Evolutionary conservation across 2,113 vertebrate genomes (phyloP).

Genomic region (Hirundichthys speculiger): DNA sequence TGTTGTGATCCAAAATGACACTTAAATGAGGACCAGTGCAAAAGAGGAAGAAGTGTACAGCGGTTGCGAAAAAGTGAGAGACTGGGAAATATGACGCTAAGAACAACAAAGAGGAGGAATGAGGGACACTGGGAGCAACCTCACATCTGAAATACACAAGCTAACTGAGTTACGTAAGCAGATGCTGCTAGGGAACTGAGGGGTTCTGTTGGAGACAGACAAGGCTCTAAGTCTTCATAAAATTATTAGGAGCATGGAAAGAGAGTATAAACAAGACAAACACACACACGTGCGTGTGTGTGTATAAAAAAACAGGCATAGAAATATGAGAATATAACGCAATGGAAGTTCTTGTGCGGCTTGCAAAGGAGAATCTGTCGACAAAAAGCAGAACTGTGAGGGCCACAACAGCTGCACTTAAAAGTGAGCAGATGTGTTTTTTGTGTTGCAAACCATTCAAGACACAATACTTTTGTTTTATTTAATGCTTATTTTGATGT

Average conservation of each 20-base stretch:
- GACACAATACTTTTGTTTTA: conserved; percentile 26
- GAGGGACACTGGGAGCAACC: conserved; percentile 55
- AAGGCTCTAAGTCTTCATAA: conserved; percentile 55
- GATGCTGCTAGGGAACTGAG: conserved; percentile 62
- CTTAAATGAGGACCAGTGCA: conserved; percentile 47
- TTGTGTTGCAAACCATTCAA: conserved; percentile 47
- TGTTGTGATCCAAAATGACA: conserved; percentile 52
- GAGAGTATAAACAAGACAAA: conserved; percentile 30
- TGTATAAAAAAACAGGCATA: not conserved
- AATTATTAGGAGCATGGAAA: no score
- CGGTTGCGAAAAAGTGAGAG: conserved; percentile 42
- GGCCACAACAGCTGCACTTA: not conserved
- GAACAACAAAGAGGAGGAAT: conserved; percentile 50
- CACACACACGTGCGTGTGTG: no score
- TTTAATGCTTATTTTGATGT: conserved; percentile 51
- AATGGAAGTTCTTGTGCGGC: conserved; percentile 22
- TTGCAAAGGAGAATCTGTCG: conserved; percentile 15
- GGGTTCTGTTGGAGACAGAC: conserved; percentile 65
- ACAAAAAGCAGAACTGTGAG: conserved; percentile 25
- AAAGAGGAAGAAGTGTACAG: conserved; percentile 32
- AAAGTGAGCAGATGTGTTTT: conserved; percentile 33
- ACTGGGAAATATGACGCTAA: conserved; percentile 50
- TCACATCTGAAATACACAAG: conserved; percentile 74
- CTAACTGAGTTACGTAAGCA: conserved; percentile 82
- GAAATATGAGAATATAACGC: conserved; percentile 8